These are phyloP conservation scores for Pelobates fuscus DNA, from an alignment of 2,113 vertebrate genomes.

Conservation along the genomic window DNA sequence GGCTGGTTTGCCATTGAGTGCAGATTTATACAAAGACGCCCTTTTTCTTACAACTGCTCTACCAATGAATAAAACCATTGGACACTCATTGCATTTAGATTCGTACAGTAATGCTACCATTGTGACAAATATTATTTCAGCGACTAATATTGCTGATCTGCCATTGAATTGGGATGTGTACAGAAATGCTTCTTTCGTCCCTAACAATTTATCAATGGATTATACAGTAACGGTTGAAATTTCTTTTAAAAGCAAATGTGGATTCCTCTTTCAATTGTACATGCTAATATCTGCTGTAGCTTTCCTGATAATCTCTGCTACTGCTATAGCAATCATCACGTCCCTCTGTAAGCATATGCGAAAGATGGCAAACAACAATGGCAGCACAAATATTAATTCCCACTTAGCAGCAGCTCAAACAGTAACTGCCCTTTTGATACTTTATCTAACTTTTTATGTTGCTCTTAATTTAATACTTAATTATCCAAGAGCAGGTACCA, in stretches of 20 bases:
- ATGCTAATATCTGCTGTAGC: not conserved
- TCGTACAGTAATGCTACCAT: not conserved
- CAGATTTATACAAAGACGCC: too few species aligned
- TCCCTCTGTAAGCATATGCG: constrained; percentile 31
- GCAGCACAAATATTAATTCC: not conserved
- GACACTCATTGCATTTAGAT: too few species aligned
- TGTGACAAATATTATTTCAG: not conserved
- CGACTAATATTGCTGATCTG: not conserved
- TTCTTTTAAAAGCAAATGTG: constrained; percentile 1
- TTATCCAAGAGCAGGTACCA: not conserved
- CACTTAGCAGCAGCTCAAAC: constrained; percentile 29
- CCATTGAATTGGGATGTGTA: not conserved
- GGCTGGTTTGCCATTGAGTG: too few species aligned
- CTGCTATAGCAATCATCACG: not conserved
- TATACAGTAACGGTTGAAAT: not conserved
- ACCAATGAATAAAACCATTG: too few species aligned
- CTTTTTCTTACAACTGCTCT: too few species aligned
- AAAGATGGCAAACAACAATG: not conserved
- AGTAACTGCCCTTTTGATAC: constrained; percentile 15
- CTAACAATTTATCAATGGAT: not conserved
- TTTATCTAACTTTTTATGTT: constrained; percentile 7
- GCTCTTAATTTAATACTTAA: constrained; percentile 1
- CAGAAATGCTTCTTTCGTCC: not conserved
- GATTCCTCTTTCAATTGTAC: constrained; percentile 17
- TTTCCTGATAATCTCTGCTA: not conserved